Base-by-base conservation (phyloP, 1,140 invertebrate genomes). In the Tetramorium parvispinum region DNA sequence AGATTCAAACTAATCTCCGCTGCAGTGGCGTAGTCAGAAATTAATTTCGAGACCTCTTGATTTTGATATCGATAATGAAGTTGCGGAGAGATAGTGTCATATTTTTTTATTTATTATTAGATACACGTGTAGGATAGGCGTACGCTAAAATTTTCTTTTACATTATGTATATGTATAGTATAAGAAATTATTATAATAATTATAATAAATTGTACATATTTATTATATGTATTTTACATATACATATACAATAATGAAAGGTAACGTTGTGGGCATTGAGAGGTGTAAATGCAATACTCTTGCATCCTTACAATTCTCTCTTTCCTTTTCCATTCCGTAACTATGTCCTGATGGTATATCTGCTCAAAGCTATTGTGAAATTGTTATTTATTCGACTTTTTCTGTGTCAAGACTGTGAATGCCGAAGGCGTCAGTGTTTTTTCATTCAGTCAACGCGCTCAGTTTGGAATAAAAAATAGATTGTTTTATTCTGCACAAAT, bases 331-430 rank as follows among this genome's bases (percentile, higher is more conserved):
- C 13, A 0, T 10, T 51, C 24, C 1, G 1, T 13, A 27, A 11
- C 51, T 82, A 21, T n/a, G 16, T 16, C 21, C 65, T 8, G 37
- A 0, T 3, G 49, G n/a, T 46, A 27, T 32, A 32, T 40, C 57
- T 46, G 81, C 43, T 27, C n/a, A 16, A 73, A 24, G 73, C 65
- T 68, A 88, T 89, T 89, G 88, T 87, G 88, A 76, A 91, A 92
- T 88, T 90, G 89, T 82, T 86, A 91, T 91, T 92, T 88, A 91
- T 92, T 88, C 82, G 87, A 87, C 24, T 77, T 73, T 46, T 51
- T 55, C 18, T 73, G 10, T 40, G 10, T 24, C 43, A 27, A 37
- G 43, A 68, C 63, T 43, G 55, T 16, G 68, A 71, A 71, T 55
- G 32, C 49, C 82, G 32, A 85, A 88, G 21, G 78, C 51, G 21